Base-by-base conservation (phyloP, 2,797 vertebrate species). In the Pelochelys cantorii region DNA sequence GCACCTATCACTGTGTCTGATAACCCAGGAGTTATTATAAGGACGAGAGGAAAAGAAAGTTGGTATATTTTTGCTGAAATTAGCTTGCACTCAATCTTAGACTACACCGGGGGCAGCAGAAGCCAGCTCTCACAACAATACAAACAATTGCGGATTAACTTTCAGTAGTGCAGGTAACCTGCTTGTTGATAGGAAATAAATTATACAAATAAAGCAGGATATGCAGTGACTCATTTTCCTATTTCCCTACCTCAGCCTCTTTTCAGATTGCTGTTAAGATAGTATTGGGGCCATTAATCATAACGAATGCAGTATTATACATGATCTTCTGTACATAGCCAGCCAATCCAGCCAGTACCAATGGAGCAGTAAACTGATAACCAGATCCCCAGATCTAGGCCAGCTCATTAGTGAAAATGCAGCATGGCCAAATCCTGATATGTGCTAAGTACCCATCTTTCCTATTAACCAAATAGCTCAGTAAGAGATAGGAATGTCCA, bases 101-200 rank as follows among this genome's bases (percentile, higher is more conserved):
- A 48, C 8, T 42, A 48, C 37, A 48, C 37, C 7, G 71, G 7
- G 11, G 22, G 71, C 23, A 42, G 37, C 23, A 75, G 37, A 5
- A 48, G 22, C 68, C 34, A 42, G 1, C 53, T 86, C 2, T 54
- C 31, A 11, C 31, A 86, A 94, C 88, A 57, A 68, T 55, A 60
- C 17, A 59, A 52, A 37, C 31, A 68, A 79, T 53, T 93, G 75
- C 68, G 20, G 29, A 82, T 93, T 95, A 92, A 90, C 92, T 87
- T 85, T 75, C n/a, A 83, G 1, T 68, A 80, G 55, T 59, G n/a
- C 13, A 79, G 25, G 17, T n/a, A 85, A 86, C 34, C 37, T 42
- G 22, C 71, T 25, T 83, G 3, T 90, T 92, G 79, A 80, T 86
- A 7, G 0, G 31, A 15, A 95, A 94, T 81, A 54, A 10, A 3